These are phyloP conservation scores for Eutrigla gurnardus DNA, from an alignment of 2,797 vertebrate species.

Conservation along the genomic window DNA sequence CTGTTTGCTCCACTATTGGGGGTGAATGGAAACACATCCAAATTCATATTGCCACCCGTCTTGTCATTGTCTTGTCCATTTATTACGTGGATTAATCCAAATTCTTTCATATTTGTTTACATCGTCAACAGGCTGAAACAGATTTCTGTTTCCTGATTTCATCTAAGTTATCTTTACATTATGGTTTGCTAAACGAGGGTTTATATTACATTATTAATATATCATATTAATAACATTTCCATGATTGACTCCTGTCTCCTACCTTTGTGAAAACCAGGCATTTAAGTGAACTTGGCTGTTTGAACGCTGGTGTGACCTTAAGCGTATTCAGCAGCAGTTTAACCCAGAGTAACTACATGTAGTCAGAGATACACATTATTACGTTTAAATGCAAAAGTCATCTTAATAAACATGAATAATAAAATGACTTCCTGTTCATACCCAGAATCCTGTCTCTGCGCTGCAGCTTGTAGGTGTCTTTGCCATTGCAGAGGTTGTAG, in stretches of 20 bases:
- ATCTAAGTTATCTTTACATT: background rate
- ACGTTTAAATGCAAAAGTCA: background rate
- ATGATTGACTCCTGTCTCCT: no score
- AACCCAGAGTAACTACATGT: background rate
- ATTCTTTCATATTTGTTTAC: background rate
- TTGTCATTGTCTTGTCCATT: background rate
- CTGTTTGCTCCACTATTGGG: no score
- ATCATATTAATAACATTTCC: no score
- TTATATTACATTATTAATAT: no score
- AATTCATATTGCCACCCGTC: background rate
- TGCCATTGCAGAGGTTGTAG: slow-evolving; percentile 91
- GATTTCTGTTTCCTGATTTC: background rate
- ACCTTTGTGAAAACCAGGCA: no score
- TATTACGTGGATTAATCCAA: background rate
- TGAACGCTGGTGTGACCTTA: background rate
- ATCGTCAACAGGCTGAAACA: background rate
- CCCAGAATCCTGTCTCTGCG: slow-evolving; percentile 87
- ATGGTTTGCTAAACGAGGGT: no score
- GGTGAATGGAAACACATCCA: background rate
- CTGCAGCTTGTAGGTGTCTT: slow-evolving; percentile 94
- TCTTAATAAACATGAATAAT: background rate
- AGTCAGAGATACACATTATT: background rate
- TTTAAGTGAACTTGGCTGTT: background rate
- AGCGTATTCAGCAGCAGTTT: no score
- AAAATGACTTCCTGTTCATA: slow-evolving; percentile 31